Conservation (phyloP, 2,888 invertebrate species). For the Aspidiotus rigidus region DNA sequence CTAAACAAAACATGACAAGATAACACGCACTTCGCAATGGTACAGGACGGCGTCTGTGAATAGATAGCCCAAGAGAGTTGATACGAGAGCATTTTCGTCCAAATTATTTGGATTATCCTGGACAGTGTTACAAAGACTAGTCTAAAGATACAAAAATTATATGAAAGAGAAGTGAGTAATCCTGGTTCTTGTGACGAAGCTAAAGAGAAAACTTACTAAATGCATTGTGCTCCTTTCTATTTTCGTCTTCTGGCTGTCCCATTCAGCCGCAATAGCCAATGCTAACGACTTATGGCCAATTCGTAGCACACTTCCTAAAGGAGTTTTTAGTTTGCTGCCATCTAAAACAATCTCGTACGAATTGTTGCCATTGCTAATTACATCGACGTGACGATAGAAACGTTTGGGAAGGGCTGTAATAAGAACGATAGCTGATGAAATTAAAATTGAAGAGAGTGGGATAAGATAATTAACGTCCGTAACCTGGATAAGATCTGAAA, state of each 20-base stretch:
- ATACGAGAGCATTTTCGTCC: constrained; percentile 63
- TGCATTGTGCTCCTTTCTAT: constrained; percentile 79
- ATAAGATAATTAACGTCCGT: too few species aligned
- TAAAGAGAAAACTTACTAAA: constrained; percentile 52
- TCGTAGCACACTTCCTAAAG: constrained; percentile 64
- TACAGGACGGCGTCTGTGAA: constrained; percentile 75
- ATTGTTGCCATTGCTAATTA: constrained; percentile 45
- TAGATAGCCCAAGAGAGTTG: constrained; percentile 67
- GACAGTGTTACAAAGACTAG: constrained; percentile 78
- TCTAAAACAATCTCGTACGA: constrained; percentile 82
- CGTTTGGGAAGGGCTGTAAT: constrained; percentile 24
- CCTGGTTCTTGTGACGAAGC: too few species aligned
- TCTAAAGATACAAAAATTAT: constrained; percentile 48
- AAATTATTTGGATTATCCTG: constrained; percentile 84
- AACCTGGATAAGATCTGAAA: too few species aligned
- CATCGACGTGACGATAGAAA: constrained; percentile 23
- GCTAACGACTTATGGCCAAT: constrained; percentile 81
- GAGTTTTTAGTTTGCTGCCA: constrained; percentile 81
- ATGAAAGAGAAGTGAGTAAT: not conserved
- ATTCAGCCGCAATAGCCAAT: constrained; percentile 86
- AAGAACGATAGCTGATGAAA: not conserved
- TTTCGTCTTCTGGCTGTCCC: constrained; percentile 73
- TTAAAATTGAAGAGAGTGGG: too few species aligned
- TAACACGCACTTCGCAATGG: constrained; percentile 47
- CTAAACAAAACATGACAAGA: not conserved